phyloP scores from a whole-genome alignment of 2,797 vertebrate genomes.

The Cirrhinus molitorella region DNA sequence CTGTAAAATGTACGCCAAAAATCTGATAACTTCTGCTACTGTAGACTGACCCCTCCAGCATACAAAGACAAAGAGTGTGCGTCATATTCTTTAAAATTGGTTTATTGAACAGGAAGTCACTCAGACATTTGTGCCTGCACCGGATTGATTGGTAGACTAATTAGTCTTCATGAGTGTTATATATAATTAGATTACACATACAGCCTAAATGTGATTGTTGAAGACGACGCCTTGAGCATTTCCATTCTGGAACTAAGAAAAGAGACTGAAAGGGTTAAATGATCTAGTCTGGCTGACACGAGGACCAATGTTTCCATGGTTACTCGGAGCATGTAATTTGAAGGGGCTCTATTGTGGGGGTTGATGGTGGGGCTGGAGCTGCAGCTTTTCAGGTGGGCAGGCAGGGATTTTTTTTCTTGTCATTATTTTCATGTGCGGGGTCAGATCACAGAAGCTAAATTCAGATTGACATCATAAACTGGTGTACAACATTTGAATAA shows the following conservation, averaged over 20 bases:
- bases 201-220: background rate
- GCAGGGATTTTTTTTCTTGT: constrained; percentile 53
- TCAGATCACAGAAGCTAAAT: background rate
- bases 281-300: constrained; percentile 44
- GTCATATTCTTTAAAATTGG: background rate
- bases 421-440: constrained; percentile 7
- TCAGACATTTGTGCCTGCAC: background rate
- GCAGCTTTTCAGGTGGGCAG: constrained; percentile 22
- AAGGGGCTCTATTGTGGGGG: constrained; percentile 49
- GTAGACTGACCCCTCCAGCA: background rate
- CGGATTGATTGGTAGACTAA: background rate
- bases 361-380: constrained; percentile 32
- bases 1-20: no score
- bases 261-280: constrained; percentile 55
- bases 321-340: constrained; percentile 53
- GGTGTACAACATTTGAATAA: background rate
- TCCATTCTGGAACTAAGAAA: background rate
- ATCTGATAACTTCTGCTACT: no score
- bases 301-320: constrained; percentile 59
- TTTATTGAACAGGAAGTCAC: background rate
- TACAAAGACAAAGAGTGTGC: constrained; percentile 1
- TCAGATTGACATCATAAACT: background rate
- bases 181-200: background rate
- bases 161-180: background rate
- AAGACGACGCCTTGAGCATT: background rate